Base-by-base conservation (phyloP, 30 jellyfish, hydroid and myxozoan genomes). In the Kudoa iwatai region DNA sequence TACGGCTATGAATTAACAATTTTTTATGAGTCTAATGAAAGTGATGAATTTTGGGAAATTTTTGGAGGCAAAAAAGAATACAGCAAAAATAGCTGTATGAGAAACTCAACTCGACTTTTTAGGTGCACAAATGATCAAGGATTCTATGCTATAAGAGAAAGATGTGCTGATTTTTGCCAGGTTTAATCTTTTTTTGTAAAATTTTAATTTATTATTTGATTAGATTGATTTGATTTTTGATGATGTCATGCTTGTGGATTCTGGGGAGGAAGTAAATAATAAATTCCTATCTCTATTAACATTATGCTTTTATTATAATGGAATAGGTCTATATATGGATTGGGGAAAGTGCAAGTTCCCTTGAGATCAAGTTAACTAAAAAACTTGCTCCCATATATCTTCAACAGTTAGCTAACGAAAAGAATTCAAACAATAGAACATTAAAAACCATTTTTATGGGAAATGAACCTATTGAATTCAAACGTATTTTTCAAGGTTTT, bases 121-220 rank as follows among this genome's bases (percentile, higher is more conserved):
- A 30, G 99, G 44, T 81, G 99, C 35, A 63, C 99, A 20, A 81
- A 81, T 43, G 99, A 81, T 41, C 58, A 64, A 50, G 99, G 99
- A 40, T 81, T 64, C 55, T 81, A 63, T 55, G 53, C 85, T 21
- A 88, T 81, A 17, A 62, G 86, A 3, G 99, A 81, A 41, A 81
- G 63, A 43, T 81, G 89, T 30, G 62, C 99, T 0, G 99, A 81
- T 43, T 81, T 81, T 48, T 81, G 99, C 48, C 99, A 81, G 83
- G 99, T 81, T 16, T 24, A 47, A 17, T 47, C 14, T 50, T 18
- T 43, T 13, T 2, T 21, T 21, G 14, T 7, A 12, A 41, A 20
- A 16, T 14, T 4, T 21, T 36, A 21, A 15, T 36, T 45, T 4
- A 9, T 21, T 26, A 3, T 25, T 7, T 4, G 7, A 21, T 21